Evolutionary conservation across 2,797 vertebrate genomes (phyloP).

Genomic region (Smutsia temminckii): DNA sequence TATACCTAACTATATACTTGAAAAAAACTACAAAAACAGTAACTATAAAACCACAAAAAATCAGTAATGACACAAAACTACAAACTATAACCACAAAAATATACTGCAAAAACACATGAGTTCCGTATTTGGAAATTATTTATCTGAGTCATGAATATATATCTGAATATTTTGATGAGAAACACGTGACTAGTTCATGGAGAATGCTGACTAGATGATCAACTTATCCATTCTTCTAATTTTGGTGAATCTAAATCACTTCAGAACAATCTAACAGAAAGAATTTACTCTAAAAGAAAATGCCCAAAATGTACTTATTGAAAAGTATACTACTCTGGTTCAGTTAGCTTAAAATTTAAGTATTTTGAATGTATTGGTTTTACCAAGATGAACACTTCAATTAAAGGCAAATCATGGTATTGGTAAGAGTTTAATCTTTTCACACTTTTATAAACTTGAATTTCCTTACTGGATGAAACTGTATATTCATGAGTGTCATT

Average conservation of each 20-base stretch:
- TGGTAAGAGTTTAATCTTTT: conserved; percentile 24
- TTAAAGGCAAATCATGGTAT: background rate
- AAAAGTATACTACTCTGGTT: background rate
- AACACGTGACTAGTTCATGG: background rate
- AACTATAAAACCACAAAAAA: background rate
- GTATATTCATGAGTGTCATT: background rate
- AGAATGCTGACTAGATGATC: background rate
- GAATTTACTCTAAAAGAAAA: background rate
- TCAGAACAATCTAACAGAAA: background rate
- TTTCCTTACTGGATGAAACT: conserved; percentile 1
- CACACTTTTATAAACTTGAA: background rate
- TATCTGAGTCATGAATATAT: background rate
- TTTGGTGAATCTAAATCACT: background rate
- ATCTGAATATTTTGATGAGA: background rate
- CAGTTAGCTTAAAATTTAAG: background rate
- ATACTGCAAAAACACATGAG: background rate
- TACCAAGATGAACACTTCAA: background rate
- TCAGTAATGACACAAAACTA: too few species aligned
- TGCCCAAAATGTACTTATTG: background rate
- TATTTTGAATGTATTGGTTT: conserved; percentile 24
- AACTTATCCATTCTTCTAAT: background rate
- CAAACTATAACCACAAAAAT: background rate
- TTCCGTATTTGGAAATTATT: background rate
- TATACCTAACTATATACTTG: background rate
- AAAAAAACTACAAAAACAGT: background rate